phyloP scores from a whole-genome alignment of 2,888 invertebrate species.

The Oscheius sp. region DNA sequence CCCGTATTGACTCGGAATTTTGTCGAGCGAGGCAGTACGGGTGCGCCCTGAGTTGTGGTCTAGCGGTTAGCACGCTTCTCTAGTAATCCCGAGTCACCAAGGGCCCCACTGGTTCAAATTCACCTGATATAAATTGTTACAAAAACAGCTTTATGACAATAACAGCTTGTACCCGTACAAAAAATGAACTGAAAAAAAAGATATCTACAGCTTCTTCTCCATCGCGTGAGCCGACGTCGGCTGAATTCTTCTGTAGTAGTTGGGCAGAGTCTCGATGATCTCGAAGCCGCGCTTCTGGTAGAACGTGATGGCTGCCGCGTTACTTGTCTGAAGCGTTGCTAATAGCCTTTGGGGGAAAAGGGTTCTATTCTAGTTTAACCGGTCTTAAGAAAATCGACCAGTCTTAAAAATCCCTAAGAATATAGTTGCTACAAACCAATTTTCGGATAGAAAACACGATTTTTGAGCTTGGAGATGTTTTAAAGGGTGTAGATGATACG shows the following conservation, averaged over 20 bases:
- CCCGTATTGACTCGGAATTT: too few species aligned
- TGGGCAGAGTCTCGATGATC: constrained; percentile 18
- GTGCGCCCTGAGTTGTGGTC: too few species aligned
- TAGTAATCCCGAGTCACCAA: not conserved
- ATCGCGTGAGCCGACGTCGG: constrained; percentile 45
- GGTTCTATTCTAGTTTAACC: too few species aligned
- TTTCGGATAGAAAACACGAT: too few species aligned
- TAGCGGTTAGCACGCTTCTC: too few species aligned
- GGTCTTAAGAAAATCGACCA: too few species aligned
- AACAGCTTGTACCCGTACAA: not conserved
- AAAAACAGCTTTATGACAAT: not conserved
- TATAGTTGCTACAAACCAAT: too few species aligned
- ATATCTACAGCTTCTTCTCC: constrained; percentile 31
- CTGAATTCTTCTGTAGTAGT: constrained; percentile 46
- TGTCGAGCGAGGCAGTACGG: too few species aligned
- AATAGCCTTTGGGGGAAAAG: not conserved
- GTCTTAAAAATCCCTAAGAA: too few species aligned
- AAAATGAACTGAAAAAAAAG: not conserved
- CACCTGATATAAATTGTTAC: not conserved
- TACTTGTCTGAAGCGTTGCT: constrained; percentile 38
- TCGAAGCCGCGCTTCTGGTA: constrained; percentile 45
- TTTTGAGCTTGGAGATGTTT: too few species aligned
- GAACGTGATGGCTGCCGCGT: constrained; percentile 44
- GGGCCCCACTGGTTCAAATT: not conserved
- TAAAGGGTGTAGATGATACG: too few species aligned